Percentiles rank a stretch among this genome's conserved stretches.
Conservation (phyloP, 2,113 vertebrate species). For the Heterotilapia buettikoferi region DNA sequence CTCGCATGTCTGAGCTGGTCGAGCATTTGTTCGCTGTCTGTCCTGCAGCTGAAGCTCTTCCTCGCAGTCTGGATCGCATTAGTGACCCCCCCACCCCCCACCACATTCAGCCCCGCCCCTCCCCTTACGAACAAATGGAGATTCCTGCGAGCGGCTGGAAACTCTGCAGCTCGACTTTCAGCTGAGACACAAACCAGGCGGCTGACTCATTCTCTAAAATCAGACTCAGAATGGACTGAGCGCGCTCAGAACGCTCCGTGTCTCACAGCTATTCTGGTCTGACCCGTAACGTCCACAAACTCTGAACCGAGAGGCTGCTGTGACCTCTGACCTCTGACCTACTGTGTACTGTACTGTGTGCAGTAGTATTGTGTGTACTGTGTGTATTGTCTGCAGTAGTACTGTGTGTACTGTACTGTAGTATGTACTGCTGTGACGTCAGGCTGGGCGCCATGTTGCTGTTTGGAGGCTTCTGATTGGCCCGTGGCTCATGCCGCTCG, state of each 20-base stretch:
- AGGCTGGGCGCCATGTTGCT: neutral
- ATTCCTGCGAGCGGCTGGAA: conserved; percentile 9
- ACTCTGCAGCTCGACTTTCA: conserved; percentile 28
- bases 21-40: neutral
- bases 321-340: neutral
- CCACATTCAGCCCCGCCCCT: neutral
- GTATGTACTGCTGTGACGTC: neutral
- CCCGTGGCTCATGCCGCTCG: neutral
- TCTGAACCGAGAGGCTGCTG: neutral
- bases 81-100: neutral
- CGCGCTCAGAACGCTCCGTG: neutral
- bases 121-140: conserved; percentile 16
- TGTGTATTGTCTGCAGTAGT: too few relatives aligned
- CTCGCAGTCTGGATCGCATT: neutral
- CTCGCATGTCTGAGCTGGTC: neutral
- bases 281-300: neutral
- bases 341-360: neutral
- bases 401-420: neutral
- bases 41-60: conserved; percentile 1
- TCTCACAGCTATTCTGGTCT: neutral
- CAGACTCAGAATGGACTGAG: neutral
- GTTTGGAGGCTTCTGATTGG: neutral
- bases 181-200: neutral
- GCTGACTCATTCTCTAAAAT: neutral
- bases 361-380: neutral